Base-by-base conservation (phyloP, 2,797 vertebrate genomes). In the Gadopsis marmoratus region DNA sequence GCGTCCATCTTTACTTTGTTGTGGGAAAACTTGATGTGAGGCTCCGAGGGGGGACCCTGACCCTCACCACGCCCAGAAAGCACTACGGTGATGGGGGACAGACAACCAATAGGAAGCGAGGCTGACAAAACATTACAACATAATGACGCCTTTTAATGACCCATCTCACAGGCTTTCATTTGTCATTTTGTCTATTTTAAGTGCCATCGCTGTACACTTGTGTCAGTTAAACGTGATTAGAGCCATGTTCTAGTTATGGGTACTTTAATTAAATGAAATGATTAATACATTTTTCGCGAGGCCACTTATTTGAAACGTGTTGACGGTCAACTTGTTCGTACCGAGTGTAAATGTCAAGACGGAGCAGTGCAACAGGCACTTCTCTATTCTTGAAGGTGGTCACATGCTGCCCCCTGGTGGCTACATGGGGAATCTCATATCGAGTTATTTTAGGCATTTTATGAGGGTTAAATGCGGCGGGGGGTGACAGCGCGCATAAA, bases 41-140 rank as follows among this genome's bases (percentile, higher is more conserved):
- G 5, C 19, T 17, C 1, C 9, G n/a, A 51, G 26, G 43, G 37
- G 35, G 26, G 33, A 23, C 53, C 43, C 43, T 10, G 47, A 29
- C 64, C 39, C 56, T 67, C 51, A 60, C 71, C 83, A 86, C 86
- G 77, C 91, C 88, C 77, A 64, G 45, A 77, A 66, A 17, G 39
- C 78, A 81, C 65, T 47, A 7, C 41, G 10, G 60, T 2, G 19
- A 58, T 33, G 8, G 10, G n/a, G 16, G 51, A 16, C 41, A n/a
- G 0, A 41, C 21, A 48, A 11, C 74, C 72, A 82, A 76, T 74
- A 33, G 60, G 54, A 45, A 63, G 5, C n/a, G 3, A 29, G 26
- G 5, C 37, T 17, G 37, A 47, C 55, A 13, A 39, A 11, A 47
- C 26, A 21, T 23, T 13, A 31, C 4, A 53, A 41, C 17, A 2